A percentile compares a stretch with the other conserved stretches of the same genome.
These are phyloP conservation scores for Halyomorpha halys DNA, from an alignment of 1,140 invertebrate species.

Conservation along the genomic window DNA sequence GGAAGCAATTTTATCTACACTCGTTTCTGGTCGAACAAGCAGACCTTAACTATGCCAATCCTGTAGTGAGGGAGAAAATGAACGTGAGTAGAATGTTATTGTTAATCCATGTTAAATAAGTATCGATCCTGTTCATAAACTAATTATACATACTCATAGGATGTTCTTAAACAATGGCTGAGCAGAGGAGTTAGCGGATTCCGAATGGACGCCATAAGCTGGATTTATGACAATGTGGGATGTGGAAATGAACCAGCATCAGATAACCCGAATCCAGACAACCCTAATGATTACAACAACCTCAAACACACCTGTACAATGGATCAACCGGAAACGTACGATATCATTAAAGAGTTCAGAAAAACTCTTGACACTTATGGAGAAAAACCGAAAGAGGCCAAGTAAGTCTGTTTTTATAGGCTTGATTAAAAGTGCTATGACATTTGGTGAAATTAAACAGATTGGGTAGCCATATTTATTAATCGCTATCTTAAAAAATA, in stretches of 20 bases:
- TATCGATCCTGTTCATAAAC: not conserved
- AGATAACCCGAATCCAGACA: constrained; percentile 22
- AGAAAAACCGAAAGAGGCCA: not conserved
- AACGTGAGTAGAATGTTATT: constrained; percentile 37
- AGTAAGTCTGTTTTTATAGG: too few species aligned
- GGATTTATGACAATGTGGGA: constrained; percentile 43
- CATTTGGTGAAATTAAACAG: too few species aligned
- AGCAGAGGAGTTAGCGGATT: constrained; percentile 45
- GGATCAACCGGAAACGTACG: not conserved
- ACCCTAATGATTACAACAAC: constrained; percentile 9
- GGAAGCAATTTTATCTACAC: constrained; percentile 64
- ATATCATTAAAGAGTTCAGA: too few species aligned
- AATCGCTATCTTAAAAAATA: too few species aligned
- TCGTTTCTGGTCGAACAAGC: constrained; percentile 59
- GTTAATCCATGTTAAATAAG: not conserved
- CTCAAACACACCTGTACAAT: not conserved
- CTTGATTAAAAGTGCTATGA: too few species aligned
- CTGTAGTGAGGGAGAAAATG: constrained; percentile 46
- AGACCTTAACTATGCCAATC: constrained; percentile 59
- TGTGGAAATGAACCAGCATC: constrained; percentile 17
- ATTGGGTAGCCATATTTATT: too few species aligned
- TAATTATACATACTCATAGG: not conserved
- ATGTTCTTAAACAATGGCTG: constrained; percentile 60
- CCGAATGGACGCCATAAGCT: constrained; percentile 36
- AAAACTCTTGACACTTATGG: not conserved